These are phyloP conservation scores for Empis livida DNA, from an alignment of 2,888 invertebrate genomes.

Conservation along the genomic window DNA sequence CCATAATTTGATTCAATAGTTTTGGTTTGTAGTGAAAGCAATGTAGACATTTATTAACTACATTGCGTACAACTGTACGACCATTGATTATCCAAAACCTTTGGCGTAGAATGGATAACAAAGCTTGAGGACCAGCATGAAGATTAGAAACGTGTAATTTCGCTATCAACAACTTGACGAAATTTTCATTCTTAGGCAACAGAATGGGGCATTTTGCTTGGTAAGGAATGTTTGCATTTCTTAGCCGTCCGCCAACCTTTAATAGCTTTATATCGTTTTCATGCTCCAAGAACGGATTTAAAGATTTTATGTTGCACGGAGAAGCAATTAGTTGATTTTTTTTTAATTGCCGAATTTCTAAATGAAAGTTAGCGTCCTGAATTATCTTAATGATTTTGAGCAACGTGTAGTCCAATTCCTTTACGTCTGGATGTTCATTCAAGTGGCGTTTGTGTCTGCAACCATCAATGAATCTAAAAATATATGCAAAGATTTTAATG, in stretches of 20 bases:
- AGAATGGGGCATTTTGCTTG: neutral
- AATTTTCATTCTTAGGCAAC: neutral
- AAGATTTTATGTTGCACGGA: neutral
- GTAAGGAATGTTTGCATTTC: neutral
- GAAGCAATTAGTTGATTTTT: neutral
- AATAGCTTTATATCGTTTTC: neutral
- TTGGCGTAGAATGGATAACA: neutral
- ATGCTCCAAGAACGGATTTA: neutral
- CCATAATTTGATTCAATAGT: conserved; percentile 12
- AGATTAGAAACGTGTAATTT: neutral
- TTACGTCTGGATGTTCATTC: neutral
- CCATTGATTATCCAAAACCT: conserved; percentile 5
- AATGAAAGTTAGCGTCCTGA: neutral
- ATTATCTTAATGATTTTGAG: neutral
- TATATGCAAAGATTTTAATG: conserved; percentile 3
- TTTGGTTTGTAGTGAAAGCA: conserved; percentile 11
- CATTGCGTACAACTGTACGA: conserved; percentile 6
- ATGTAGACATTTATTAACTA: conserved; percentile 7
- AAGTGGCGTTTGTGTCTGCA: no score
- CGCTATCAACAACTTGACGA: neutral
- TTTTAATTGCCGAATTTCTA: neutral
- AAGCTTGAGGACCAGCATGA: neutral
- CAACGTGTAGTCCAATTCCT: neutral
- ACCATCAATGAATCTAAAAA: conserved; percentile 1
- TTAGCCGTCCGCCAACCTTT: neutral